Evolutionary conservation across 2,797 vertebrate species (phyloP).

Genomic region (Mus caroli): DNA sequence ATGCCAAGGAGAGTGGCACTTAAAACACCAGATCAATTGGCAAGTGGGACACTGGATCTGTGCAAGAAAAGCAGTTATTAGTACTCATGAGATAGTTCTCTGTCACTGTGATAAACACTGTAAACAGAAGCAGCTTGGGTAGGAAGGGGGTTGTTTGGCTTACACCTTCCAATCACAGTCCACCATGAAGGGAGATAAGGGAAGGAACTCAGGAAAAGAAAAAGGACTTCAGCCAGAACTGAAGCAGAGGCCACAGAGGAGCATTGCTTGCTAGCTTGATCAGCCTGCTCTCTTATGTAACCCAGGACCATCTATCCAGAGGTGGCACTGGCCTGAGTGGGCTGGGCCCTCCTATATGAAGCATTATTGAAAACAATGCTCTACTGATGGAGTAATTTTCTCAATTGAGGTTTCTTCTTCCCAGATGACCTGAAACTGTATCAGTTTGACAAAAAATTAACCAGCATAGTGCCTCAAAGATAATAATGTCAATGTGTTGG

Average conservation of each 20-base stretch:
- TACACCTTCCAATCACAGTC: neutral
- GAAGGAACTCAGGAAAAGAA: neutral
- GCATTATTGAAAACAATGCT: neutral
- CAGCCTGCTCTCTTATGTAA: neutral
- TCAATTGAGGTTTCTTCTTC: neutral
- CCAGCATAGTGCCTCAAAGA: neutral
- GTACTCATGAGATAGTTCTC: neutral
- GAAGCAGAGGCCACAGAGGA: neutral
- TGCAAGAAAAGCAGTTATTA: slow-evolving; percentile 36
- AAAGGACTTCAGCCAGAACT: neutral
- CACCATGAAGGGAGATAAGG: too few relatives aligned
- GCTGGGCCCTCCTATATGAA: neutral
- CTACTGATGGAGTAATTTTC: neutral
- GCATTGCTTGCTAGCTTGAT: neutral
- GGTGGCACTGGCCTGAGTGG: too few relatives aligned
- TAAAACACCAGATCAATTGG: slow-evolving; percentile 99
- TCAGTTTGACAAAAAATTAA: neutral
- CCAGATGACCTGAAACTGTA: neutral
- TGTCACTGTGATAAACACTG: neutral
- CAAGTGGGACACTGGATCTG: slow-evolving; percentile 98
- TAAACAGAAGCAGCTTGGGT: too few relatives aligned
- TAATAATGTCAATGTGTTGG: neutral
- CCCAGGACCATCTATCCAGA: neutral
- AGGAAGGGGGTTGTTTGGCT: neutral
- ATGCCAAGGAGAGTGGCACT: slow-evolving; percentile 99